phyloP scores from a whole-genome alignment of 2,797 vertebrate species.

The Anableps anableps region DNA sequence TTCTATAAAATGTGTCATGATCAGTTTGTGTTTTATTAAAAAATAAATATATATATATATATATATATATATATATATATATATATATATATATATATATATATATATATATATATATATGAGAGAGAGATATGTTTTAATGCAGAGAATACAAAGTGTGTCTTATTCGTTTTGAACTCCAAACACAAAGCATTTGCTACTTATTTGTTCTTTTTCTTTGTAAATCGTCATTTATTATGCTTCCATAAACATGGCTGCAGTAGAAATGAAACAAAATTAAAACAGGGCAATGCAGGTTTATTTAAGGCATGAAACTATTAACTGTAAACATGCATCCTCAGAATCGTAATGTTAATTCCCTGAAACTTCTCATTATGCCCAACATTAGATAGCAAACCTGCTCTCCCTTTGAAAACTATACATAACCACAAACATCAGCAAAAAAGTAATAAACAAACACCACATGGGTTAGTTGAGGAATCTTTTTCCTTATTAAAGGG shows the following conservation, averaged over 20 bases:
- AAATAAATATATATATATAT: too few species aligned
- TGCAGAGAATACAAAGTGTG: not conserved
- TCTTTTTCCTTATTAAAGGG: conserved; percentile 52
- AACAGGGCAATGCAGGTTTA: conserved; percentile 27
- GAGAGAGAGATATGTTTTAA: too few species aligned
- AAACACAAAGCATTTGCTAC: not conserved
- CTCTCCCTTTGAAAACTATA: conserved; percentile 77
- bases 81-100: too few species aligned
- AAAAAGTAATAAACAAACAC: conserved; percentile 26
- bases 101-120: too few species aligned
- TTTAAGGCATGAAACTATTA: conserved; percentile 38
- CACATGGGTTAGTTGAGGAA: conserved; percentile 52
- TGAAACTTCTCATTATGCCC: conserved; percentile 57
- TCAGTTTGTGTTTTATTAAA: not conserved
- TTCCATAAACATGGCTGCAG: conserved; percentile 48
- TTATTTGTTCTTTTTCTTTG: not conserved
- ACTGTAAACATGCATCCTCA: conserved; percentile 60
- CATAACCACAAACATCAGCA: conserved; percentile 55
- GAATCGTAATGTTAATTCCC: conserved; percentile 31
- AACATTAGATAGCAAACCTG: conserved; percentile 71
- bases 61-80: too few species aligned
- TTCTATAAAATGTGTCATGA: not conserved
- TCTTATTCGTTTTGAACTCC: not conserved
- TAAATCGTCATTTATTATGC: not conserved
- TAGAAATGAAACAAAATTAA: conserved; percentile 15